Conservation (phyloP, 2,888 invertebrate species). For the Scaptomyza cyrtandrae region DNA sequence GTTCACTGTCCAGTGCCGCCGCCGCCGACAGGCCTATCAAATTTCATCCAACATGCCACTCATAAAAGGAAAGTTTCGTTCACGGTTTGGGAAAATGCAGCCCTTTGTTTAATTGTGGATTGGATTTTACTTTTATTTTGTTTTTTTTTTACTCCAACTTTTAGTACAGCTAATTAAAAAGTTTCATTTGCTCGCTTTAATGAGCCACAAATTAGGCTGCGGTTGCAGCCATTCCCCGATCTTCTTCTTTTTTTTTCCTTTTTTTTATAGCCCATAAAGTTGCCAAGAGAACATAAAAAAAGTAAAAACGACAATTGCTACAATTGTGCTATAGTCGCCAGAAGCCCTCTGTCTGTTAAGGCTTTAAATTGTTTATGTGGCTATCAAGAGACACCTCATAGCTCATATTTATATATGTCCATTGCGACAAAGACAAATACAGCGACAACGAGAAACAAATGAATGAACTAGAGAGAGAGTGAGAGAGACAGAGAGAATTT, state of each 20-base stretch:
- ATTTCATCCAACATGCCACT: conserved; percentile 53
- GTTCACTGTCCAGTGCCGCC: neutral
- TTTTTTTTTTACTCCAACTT: conserved; percentile 6
- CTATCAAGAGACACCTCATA: conserved; percentile 70
- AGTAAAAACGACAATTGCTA: conserved; percentile 63
- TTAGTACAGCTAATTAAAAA: conserved; percentile 71
- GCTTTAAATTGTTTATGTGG: conserved; percentile 63
- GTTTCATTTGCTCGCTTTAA: conserved; percentile 63
- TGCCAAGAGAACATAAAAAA: neutral
- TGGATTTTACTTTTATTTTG: conserved; percentile 1
- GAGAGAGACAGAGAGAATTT: no score
- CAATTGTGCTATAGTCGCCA: conserved; percentile 46
- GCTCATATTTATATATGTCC: conserved; percentile 26
- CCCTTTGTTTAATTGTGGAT: conserved; percentile 43
- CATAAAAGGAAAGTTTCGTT: conserved; percentile 63
- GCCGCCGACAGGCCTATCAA: conserved; percentile 72
- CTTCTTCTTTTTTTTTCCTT: neutral
- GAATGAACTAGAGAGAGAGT: neutral
- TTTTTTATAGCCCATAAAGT: conserved; percentile 67
- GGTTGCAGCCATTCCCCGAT: conserved; percentile 25
- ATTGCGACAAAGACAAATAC: neutral
- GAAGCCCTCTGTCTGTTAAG: conserved; percentile 30
- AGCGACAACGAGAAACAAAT: neutral
- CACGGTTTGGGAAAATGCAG: conserved; percentile 50
- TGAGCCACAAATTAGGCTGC: conserved; percentile 70